phyloP scores from a whole-genome alignment of 2,797 vertebrate species.

The Crypturellus tataupa region DNA sequence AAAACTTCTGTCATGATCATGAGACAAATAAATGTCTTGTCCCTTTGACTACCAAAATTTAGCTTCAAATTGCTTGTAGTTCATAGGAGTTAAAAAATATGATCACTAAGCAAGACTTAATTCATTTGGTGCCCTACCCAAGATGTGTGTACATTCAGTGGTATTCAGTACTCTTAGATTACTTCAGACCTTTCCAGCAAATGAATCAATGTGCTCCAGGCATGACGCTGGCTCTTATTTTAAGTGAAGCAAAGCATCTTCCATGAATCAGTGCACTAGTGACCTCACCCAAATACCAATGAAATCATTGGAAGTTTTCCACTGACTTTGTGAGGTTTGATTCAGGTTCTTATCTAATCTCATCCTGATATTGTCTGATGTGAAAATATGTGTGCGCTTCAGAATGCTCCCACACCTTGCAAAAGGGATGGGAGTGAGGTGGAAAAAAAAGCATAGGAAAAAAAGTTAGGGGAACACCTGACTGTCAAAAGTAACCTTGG shows the following conservation, averaged over 20 bases:
- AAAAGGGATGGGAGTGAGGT: neutral
- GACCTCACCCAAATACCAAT: slow-evolving; percentile 20
- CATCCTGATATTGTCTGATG: slow-evolving; percentile 8
- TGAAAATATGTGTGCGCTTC: neutral
- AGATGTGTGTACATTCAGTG: neutral
- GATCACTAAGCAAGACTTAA: neutral
- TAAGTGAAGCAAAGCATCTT: neutral
- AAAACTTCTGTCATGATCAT: slow-evolving; percentile 11
- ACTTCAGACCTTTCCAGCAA: neutral
- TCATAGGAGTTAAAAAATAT: slow-evolving; percentile 21
- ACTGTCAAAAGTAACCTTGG: neutral
- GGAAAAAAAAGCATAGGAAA: neutral
- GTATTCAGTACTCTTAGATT: neutral
- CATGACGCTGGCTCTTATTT: neutral
- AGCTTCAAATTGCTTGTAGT: slow-evolving; percentile 15
- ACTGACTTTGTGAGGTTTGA: neutral
- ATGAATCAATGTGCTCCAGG: neutral
- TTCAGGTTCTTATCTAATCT: neutral
- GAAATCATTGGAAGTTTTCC: slow-evolving; percentile 26
- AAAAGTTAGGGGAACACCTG: neutral
- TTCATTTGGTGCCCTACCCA: neutral
- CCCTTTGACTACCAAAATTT: slow-evolving; percentile 21
- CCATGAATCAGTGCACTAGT: neutral
- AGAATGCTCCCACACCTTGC: slow-evolving; percentile 2
- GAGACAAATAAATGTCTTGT: neutral